A percentile compares a stretch with the other conserved stretches of the same genome.
Conservation (phyloP, 2,888 invertebrate species). For the Drosophila stalkeri region DNA sequence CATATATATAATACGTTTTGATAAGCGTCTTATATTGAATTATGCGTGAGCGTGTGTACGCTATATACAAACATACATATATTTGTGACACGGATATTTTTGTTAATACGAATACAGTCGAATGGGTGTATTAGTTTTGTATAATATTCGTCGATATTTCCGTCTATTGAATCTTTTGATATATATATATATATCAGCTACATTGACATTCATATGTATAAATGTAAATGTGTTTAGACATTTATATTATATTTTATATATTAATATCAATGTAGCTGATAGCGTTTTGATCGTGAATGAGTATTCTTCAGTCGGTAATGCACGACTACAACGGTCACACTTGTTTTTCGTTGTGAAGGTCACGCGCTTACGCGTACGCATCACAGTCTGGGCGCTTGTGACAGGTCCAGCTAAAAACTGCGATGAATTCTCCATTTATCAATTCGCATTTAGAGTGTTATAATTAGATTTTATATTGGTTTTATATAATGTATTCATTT, state of each 20-base stretch:
- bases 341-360: conserved; percentile 69
- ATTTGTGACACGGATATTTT: conserved; percentile 43
- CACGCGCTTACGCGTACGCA: conserved; percentile 65
- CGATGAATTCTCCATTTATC: not conserved
- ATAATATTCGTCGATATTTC: no score
- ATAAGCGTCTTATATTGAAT: conserved; percentile 49
- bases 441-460: not conserved
- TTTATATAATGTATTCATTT: not conserved
- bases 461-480: not conserved
- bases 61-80: conserved; percentile 12
- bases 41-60: conserved; percentile 18
- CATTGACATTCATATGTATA: no score
- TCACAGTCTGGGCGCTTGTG: conserved; percentile 21
- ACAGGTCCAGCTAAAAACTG: conserved; percentile 29
- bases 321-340: not conserved
- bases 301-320: not conserved
- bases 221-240: no score
- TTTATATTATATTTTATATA: no score
- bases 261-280: no score
- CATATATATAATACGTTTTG: conserved; percentile 46
- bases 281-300: not conserved
- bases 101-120: conserved; percentile 58
- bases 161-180: no score
- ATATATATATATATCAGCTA: no score
- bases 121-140: not conserved